Conservation (phyloP, 2,113 vertebrate species). For the Alexandromys fortis region DNA sequence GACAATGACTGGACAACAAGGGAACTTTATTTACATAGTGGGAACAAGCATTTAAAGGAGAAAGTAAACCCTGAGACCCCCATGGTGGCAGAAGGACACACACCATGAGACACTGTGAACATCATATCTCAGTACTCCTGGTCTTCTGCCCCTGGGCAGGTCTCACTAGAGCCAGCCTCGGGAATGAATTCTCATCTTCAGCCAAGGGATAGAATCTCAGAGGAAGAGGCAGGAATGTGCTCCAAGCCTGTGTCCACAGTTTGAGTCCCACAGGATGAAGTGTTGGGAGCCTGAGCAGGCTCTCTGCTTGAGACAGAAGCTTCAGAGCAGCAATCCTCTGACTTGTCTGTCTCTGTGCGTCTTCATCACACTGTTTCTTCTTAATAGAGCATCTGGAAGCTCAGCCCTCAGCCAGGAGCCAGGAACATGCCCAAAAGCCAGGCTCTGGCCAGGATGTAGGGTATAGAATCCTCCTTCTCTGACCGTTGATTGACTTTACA, state of each 20-base stretch:
- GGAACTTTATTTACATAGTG: neutral
- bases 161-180: neutral
- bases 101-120: fast-evolving
- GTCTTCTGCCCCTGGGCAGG: neutral
- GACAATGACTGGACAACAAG: neutral
- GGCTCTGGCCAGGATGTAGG: neutral
- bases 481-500: neutral
- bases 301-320: neutral
- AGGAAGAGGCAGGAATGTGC: neutral
- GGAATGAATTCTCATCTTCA: neutral
- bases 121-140: neutral
- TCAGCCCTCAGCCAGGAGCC: neutral
- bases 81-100: neutral
- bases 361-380: neutral
- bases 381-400: neutral
- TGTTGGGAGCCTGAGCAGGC: neutral
- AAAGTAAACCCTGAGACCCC: neutral
- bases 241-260: neutral
- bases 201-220: neutral
- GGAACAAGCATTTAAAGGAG: neutral
- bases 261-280: neutral
- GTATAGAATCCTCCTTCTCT: neutral
- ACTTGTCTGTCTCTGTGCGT: neutral
- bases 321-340: neutral
- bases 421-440: neutral